phyloP scores from a whole-genome alignment of 2,797 vertebrate species.

The Cottoperca gobio region DNA sequence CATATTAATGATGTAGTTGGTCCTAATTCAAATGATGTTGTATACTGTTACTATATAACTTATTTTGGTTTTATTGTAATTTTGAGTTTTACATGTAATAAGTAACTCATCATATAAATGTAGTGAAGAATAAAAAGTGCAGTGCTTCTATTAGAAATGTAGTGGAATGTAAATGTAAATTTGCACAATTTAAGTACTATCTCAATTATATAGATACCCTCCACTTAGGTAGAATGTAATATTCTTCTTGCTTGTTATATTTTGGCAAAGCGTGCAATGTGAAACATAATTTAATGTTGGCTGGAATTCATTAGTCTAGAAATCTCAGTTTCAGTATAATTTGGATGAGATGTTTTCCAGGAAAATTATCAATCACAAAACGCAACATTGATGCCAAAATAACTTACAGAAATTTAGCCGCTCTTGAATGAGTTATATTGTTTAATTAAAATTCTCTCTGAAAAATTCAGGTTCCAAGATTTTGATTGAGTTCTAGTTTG shows the following conservation, averaged over 20 bases:
- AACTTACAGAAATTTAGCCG: background rate
- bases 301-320: background rate
- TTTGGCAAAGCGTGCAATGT: background rate
- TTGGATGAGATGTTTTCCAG: background rate
- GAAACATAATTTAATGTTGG: background rate
- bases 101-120: background rate
- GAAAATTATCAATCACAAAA: background rate
- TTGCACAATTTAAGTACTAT: background rate
- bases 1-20: background rate
- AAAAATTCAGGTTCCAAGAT: slow-evolving; percentile 17
- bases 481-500: background rate
- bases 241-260: background rate
- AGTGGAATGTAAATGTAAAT: background rate
- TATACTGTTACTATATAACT: background rate
- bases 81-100: background rate
- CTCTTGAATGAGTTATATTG: background rate
- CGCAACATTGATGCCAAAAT: background rate
- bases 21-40: background rate
- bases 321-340: background rate
- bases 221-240: background rate
- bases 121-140: background rate
- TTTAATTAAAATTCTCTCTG: background rate
- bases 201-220: background rate
- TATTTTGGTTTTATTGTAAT: background rate
- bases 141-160: background rate